phyloP scores from a whole-genome alignment of 2,797 vertebrate species.

The Falco berigora region DNA sequence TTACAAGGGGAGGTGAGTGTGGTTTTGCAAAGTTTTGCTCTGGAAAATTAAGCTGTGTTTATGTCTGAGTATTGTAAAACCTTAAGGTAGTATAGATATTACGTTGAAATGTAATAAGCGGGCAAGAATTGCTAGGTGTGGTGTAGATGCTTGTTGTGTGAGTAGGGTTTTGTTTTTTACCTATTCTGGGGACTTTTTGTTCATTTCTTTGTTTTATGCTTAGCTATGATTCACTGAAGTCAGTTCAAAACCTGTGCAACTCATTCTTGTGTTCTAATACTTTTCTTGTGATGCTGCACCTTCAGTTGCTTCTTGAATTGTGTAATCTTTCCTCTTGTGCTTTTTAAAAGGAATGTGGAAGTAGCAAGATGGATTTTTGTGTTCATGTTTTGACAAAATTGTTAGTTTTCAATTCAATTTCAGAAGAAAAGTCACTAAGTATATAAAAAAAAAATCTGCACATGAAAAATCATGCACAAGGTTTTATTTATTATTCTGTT shows the following conservation, averaged over 20 bases:
- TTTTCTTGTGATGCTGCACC: fast-evolving
- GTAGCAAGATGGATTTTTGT: fast-evolving
- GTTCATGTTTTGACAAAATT: fast-evolving
- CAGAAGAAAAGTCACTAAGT: fast-evolving
- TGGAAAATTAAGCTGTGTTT: neutral
- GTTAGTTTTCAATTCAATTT: neutral
- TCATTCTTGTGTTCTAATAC: fast-evolving
- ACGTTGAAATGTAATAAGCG: fast-evolving
- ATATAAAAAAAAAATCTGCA: fast-evolving
- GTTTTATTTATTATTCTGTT: neutral
- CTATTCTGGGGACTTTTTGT: neutral
- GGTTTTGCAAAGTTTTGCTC: fast-evolving
- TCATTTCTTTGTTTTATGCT: fast-evolving
- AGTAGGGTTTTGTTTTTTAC: neutral
- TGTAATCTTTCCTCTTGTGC: fast-evolving
- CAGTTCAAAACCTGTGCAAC: neutral
- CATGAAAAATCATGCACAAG: fast-evolving
- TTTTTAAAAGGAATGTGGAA: neutral
- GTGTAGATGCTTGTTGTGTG: neutral
- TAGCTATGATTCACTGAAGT: neutral
- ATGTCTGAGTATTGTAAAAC: neutral
- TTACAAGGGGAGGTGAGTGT: fast-evolving
- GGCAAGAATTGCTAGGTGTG: neutral
- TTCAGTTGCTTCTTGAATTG: fast-evolving
- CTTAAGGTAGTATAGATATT: fast-evolving